Evolutionary conservation across 2,797 vertebrate species (phyloP).

Genomic region (Cryptoprocta ferox): DNA sequence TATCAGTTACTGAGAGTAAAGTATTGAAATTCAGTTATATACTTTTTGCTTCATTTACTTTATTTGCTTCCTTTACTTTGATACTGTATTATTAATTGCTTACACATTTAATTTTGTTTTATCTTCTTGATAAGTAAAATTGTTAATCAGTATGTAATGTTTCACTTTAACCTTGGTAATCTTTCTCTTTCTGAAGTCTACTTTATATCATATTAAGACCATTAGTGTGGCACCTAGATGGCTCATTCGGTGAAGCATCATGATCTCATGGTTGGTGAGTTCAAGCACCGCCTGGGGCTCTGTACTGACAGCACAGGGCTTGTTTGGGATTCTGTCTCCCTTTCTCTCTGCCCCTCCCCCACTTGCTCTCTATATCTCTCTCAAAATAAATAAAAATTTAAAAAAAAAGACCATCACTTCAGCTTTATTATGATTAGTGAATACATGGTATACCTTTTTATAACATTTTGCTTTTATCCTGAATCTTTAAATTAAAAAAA

Average conservation of each 20-base stretch:
- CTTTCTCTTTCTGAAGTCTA: neutral
- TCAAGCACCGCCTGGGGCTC: no score
- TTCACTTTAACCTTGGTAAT: neutral
- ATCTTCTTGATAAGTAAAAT: neutral
- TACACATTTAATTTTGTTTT: constrained; percentile 31
- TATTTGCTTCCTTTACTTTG: constrained; percentile 34
- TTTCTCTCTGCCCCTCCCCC: no score
- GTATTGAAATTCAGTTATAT: neutral
- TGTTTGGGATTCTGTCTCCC: no score
- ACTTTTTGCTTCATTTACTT: constrained; percentile 26
- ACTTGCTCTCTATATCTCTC: no score
- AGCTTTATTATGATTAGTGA: constrained; percentile 6
- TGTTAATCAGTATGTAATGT: neutral
- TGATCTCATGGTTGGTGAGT: no score
- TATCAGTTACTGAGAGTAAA: neutral
- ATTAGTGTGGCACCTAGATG: neutral
- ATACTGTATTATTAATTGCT: neutral
- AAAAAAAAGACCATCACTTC: no score
- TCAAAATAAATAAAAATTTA: no score
- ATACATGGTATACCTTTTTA: neutral
- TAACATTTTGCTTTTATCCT: neutral
- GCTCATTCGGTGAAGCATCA: no score
- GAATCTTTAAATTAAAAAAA: neutral
- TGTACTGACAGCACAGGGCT: no score
- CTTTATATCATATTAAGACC: neutral